Evolutionary conservation across 1,140 invertebrate species (phyloP), one percentile per base, ranked within the genome.

Genomic region (Cotesia vestalis): DNA sequence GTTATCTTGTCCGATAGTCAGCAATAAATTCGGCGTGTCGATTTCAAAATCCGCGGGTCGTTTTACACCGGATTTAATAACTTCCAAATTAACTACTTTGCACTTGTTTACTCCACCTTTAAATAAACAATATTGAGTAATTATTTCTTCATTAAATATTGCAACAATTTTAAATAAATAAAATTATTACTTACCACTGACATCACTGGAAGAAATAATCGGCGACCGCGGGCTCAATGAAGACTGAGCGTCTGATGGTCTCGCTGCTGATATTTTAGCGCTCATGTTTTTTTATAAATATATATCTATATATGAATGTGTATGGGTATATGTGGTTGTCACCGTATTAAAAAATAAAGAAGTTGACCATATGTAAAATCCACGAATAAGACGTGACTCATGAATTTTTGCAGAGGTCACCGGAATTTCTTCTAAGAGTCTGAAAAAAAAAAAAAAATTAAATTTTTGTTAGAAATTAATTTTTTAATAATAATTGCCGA

Each of bases 301-400:
- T 62, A 69, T n/a, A 9, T 8, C 40, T 46, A 11, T 46, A 57
- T 57, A 57, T 62, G 34, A 34, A 60, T 60, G 12, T 60, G 12
- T 60, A 27, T 60, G 6, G 27, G 6, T 55, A 40, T 69, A 11
- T 27, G 59, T 38, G 12, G 36, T 27, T 36, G 51, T 35, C 11
- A 6, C n/a, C 12, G 17, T 17, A 68, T n/a, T 36, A 14, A 55
- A 36, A n/a, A 5, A 8, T 12, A 62, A 60, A 69, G 34, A 51
- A 38, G 38, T 61, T 36, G 73, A 69, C 77, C 77, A 78, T 82
- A 80, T 81, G 70, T 82, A 78, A 81, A 82, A 78, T 72, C 36
- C 34, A 55, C 27, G 11, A 57, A 9, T n/a, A 66, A 34, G 57
- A 34, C 69, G 74, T 71, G 27, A 27, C 27, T 27, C 27, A 27